A percentile compares a stretch with the other conserved stretches of the same genome.
These are phyloP conservation scores for Drosophila takahashii DNA, from an alignment of 1,140 invertebrate genomes.

Conservation along the genomic window DNA sequence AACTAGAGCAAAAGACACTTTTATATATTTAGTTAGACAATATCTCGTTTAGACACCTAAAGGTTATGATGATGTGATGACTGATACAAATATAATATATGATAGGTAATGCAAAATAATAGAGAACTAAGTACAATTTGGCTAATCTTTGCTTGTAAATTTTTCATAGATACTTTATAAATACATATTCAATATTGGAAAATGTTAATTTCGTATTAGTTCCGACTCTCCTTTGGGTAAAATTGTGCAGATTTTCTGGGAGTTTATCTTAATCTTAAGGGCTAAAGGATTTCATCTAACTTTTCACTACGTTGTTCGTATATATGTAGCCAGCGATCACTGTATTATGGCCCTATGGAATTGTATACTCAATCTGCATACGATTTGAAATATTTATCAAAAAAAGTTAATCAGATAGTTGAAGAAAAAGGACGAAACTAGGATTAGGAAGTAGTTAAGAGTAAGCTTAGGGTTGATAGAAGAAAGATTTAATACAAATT, in stretches of 20 bases:
- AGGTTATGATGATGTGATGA: constrained; percentile 21
- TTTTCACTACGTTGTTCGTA: constrained; percentile 49
- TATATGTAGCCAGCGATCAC: constrained; percentile 36
- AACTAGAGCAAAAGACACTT: constrained; percentile 42
- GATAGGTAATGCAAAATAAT: constrained; percentile 17
- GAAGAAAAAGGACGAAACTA: not conserved
- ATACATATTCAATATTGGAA: constrained; percentile 56
- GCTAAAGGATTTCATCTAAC: constrained; percentile 39
- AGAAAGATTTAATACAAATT: not conserved
- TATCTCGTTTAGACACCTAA: constrained; percentile 17
- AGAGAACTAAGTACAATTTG: constrained; percentile 40
- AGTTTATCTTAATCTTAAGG: constrained; percentile 53
- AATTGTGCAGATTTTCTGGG: constrained; percentile 68
- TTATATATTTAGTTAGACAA: constrained; percentile 6
- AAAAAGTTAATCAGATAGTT: not conserved
- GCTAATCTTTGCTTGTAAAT: constrained; percentile 63
- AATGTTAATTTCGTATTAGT: constrained; percentile 52
- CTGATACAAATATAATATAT: constrained; percentile 1
- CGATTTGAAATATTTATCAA: not conserved
- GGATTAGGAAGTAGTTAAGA: not conserved
- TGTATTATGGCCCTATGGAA: not conserved
- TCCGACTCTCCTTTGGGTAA: constrained; percentile 49
- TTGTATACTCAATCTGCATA: constrained; percentile 7
- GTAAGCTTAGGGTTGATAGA: not conserved
- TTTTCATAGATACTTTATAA: constrained; percentile 53